phyloP scores from a whole-genome alignment of 1,140 invertebrate genomes.

The Oryzaephilus surinamensis region DNA sequence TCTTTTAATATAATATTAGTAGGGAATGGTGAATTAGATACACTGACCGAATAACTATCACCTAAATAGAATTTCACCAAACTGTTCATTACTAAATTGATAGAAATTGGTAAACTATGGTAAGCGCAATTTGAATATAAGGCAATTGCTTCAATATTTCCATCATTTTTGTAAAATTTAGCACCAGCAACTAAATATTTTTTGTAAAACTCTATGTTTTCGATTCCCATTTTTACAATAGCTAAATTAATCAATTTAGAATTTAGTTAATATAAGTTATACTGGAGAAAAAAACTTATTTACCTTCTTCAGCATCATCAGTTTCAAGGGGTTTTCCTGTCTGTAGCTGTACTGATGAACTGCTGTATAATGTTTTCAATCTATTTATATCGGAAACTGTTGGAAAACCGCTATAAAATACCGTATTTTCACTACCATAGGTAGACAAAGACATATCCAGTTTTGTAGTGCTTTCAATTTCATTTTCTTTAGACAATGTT shows the following conservation, averaged over 20 bases:
- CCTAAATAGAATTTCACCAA: slow-evolving; percentile 36
- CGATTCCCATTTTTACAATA: slow-evolving; percentile 25
- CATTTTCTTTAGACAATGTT: too few relatives aligned
- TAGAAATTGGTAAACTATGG: slow-evolving; percentile 49
- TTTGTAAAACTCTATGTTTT: slow-evolving; percentile 29
- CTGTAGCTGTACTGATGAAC: too few relatives aligned
- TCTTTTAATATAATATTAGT: slow-evolving; percentile 2
- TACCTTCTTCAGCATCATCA: slow-evolving; percentile 12
- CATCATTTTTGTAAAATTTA: slow-evolving; percentile 33
- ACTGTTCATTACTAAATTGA: slow-evolving; percentile 47
- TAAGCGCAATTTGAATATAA: slow-evolving; percentile 44
- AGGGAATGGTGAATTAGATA: slow-evolving; percentile 50
- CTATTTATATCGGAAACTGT: too few relatives aligned
- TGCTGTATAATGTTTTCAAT: too few relatives aligned
- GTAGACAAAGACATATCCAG: too few relatives aligned
- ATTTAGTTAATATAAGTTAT: not conserved
- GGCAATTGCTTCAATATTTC: slow-evolving; percentile 29
- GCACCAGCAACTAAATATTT: slow-evolving; percentile 25
- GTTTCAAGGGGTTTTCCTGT: not conserved
- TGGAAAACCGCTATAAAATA: too few relatives aligned
- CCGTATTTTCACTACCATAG: too few relatives aligned
- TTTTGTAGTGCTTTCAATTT: too few relatives aligned
- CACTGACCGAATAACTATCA: slow-evolving; percentile 43
- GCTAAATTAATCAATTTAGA: slow-evolving; percentile 13
- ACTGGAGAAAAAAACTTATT: slow-evolving; percentile 17